Percentiles rank a stretch among this genome's conserved stretches.
phyloP scores from a whole-genome alignment of 2,113 vertebrate species.

The Numida meleagris region DNA sequence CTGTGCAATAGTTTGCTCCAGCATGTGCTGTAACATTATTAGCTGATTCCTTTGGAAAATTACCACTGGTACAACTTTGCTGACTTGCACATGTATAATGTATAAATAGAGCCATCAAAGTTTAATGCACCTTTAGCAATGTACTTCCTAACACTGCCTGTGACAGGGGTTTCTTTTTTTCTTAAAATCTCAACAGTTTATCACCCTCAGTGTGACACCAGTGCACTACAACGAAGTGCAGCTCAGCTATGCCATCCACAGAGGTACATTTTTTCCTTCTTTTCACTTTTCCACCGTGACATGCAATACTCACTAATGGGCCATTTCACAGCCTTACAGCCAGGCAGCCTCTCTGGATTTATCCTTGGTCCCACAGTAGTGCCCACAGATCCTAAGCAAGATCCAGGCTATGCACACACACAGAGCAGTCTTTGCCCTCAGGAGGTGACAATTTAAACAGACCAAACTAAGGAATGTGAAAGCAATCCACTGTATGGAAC shows the following conservation, averaged over 20 bases:
- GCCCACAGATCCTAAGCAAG: not conserved
- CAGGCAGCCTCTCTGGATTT: not conserved
- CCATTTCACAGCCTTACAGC: not conserved
- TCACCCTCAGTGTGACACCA: not conserved
- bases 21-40: not conserved
- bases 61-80: constrained; percentile 29
- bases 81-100: constrained; percentile 62
- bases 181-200: not conserved
- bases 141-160: not conserved
- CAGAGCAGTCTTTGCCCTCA: not conserved
- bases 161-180: not conserved
- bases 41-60: constrained; percentile 51
- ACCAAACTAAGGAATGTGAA: not conserved
- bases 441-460: not conserved
- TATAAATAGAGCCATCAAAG: constrained; percentile 53
- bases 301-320: not conserved
- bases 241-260: not conserved
- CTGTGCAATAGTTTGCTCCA: constrained; percentile 11
- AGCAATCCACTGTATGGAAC: not conserved
- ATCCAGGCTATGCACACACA: not conserved
- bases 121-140: constrained; percentile 51
- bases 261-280: not conserved
- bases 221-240: not conserved
- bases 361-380: not conserved
- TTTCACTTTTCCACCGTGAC: not conserved